phyloP scores from a whole-genome alignment of 2,888 invertebrate species.

The Dryococelus australis region DNA sequence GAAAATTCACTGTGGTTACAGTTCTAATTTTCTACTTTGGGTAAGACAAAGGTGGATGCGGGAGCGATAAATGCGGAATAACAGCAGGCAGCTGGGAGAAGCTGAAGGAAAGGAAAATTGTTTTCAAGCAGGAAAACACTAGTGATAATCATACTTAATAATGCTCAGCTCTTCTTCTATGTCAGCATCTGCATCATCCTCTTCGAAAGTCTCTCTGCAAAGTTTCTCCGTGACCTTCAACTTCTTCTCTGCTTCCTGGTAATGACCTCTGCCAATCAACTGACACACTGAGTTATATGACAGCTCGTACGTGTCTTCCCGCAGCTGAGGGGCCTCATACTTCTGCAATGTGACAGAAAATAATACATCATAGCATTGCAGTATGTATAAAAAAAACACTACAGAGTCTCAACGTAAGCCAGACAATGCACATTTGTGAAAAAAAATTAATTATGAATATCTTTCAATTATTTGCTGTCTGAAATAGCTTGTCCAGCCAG shows the following conservation, averaged over 20 bases:
- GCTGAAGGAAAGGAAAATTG: no score
- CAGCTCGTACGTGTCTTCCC: constrained; percentile 86
- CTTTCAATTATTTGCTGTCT: no score
- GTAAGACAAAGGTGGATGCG: no score
- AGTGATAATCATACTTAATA: constrained; percentile 69
- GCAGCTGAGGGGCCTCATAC: constrained; percentile 63
- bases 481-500: no score
- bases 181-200: constrained; percentile 91
- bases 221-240: constrained; percentile 83
- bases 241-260: constrained; percentile 80
- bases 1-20: no score
- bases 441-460: constrained; percentile 23
- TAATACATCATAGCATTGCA: no score
- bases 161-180: constrained; percentile 92
- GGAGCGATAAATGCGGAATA: no score
- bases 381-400: no score
- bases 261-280: constrained; percentile 74
- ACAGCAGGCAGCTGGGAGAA: no score
- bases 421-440: no score
- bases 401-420: no score
- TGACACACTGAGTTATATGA: constrained; percentile 91
- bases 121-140: neutral
- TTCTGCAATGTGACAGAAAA: constrained; percentile 54
- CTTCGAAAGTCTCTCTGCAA: constrained; percentile 84
- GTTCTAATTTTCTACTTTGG: no score